Conservation (phyloP, 2,113 vertebrate species). For the Bubalus kerabau region DNA sequence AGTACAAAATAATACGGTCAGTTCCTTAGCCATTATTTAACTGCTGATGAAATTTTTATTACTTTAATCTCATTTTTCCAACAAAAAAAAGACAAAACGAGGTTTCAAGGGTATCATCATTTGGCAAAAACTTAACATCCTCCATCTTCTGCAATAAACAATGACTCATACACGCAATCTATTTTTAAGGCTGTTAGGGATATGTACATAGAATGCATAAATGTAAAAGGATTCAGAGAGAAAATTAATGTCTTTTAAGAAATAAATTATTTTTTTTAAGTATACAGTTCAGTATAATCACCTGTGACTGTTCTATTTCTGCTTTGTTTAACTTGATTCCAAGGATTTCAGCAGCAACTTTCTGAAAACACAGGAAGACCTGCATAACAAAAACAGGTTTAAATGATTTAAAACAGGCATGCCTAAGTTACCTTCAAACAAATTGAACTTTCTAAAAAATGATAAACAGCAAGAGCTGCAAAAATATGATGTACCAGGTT, state of each 20-base stretch:
- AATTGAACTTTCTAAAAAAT: slow-evolving; percentile 65
- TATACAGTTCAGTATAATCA: slow-evolving; percentile 79
- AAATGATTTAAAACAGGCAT: slow-evolving; percentile 81
- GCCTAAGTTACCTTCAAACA: slow-evolving; percentile 75
- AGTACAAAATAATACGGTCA: neutral
- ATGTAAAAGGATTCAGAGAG: neutral
- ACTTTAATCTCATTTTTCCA: neutral
- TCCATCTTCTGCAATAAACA: neutral
- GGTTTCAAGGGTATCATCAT: neutral
- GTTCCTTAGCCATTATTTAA: neutral
- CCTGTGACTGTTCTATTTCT: slow-evolving; percentile 98
- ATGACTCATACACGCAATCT: neutral
- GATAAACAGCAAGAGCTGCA: slow-evolving; percentile 75
- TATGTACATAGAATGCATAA: neutral
- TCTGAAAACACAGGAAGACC: slow-evolving; percentile 98
- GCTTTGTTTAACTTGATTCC: slow-evolving; percentile 98
- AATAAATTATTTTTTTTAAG: slow-evolving; percentile 46
- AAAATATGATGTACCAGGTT: slow-evolving; percentile 71
- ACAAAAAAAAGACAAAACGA: neutral
- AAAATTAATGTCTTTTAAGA: slow-evolving; percentile 17
- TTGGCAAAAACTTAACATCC: neutral
- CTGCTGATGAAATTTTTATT: neutral
- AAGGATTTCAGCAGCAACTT: slow-evolving; percentile 95
- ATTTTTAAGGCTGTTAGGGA: neutral
- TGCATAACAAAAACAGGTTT: slow-evolving; percentile 78